A percentile compares a stretch with the other conserved stretches of the same genome.
Conservation (phyloP, 2,113 vertebrate genomes). For the Anarrhichthys ocellatus region DNA sequence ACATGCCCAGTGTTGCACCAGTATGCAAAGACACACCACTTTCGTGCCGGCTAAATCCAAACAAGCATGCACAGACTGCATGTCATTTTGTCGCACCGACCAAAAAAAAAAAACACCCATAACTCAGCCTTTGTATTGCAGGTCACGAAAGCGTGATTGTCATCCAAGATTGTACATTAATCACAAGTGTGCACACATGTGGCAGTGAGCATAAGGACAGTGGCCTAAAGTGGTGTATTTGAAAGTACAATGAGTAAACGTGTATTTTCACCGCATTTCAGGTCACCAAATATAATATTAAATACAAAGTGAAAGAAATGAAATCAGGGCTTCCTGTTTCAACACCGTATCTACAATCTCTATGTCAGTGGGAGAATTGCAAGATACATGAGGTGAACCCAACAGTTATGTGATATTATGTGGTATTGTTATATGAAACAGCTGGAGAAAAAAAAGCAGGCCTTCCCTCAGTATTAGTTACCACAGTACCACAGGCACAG, state of each 20-base stretch:
- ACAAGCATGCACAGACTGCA: background rate
- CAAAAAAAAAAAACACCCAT: background rate
- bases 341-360: background rate
- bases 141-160: conserved; percentile 1
- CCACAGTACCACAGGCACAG: background rate
- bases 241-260: background rate
- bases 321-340: background rate
- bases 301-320: background rate
- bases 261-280: background rate
- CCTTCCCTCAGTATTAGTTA: too few species aligned
- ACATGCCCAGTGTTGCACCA: conserved; percentile 79
- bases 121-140: background rate
- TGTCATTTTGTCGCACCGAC: conserved; percentile 5
- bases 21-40: conserved; percentile 44
- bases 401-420: background rate
- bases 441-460: background rate
- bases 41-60: conserved; percentile 27
- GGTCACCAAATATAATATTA: background rate
- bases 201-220: background rate
- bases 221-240: background rate
- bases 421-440: too few species aligned
- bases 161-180: background rate
- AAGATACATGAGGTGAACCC: conserved; percentile 1
- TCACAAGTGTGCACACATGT: background rate
- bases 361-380: background rate